Evolutionary conservation across 2,113 vertebrate genomes (phyloP).

Genomic region (Clarias batrachus): DNA sequence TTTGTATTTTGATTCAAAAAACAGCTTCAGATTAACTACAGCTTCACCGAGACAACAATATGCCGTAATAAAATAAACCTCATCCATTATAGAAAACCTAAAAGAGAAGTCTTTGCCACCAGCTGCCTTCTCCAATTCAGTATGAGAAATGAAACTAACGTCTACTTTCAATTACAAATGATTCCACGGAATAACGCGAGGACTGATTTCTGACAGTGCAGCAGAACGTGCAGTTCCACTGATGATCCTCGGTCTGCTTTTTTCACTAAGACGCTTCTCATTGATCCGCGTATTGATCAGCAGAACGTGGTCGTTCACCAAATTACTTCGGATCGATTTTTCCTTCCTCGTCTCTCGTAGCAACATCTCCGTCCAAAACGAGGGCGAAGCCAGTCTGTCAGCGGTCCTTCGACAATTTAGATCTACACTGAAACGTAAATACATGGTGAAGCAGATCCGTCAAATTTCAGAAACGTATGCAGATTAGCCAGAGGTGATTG

Average conservation of each 20-base stretch:
- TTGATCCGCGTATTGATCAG: slow-evolving; percentile 57
- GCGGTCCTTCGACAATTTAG: background rate
- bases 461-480: background rate
- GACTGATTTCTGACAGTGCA: background rate
- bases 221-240: slow-evolving; percentile 53
- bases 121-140: background rate
- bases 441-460: background rate
- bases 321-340: slow-evolving; percentile 58
- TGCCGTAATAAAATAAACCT: background rate
- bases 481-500: slow-evolving; percentile 27
- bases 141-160: background rate
- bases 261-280: slow-evolving; percentile 44
- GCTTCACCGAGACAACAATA: no score
- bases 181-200: background rate
- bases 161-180: background rate
- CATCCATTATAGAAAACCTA: background rate
- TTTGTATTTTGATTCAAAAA: background rate
- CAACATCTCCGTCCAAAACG: background rate
- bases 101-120: background rate
- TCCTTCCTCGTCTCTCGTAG: slow-evolving; percentile 26
- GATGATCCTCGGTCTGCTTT: slow-evolving; percentile 51
- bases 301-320: slow-evolving; percentile 52
- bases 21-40: background rate
- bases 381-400: background rate
- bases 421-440: background rate